Percentiles rank a stretch among this genome's conserved stretches.
These are phyloP conservation scores for Aporrectodea caliginosa DNA, from an alignment of 1,140 invertebrate species.

Conservation along the genomic window DNA sequence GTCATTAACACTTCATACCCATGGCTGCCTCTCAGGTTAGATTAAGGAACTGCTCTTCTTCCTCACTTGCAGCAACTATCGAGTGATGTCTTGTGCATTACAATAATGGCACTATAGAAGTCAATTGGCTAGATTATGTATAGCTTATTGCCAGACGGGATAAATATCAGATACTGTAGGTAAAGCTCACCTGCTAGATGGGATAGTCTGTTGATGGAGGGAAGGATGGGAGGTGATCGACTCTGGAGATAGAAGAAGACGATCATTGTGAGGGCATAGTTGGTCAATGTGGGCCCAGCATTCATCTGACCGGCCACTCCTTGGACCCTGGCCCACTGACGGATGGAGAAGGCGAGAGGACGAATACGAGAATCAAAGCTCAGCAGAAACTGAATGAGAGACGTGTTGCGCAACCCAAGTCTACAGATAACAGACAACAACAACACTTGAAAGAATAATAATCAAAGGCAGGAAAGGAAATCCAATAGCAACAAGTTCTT, in stretches of 20 bases:
- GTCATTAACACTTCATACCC: not conserved
- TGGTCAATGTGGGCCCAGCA: constrained; percentile 37
- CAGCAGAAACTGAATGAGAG: constrained; percentile 38
- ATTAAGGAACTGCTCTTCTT: no score
- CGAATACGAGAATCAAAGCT: constrained; percentile 38
- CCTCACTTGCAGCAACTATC: no score
- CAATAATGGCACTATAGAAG: no score
- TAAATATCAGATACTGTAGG: not conserved
- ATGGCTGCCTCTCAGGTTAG: no score
- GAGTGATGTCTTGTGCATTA: no score
- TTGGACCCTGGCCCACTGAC: constrained; percentile 44
- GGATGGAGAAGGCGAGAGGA: constrained; percentile 39
- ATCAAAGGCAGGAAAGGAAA: no score
- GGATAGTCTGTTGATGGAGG: constrained; percentile 35
- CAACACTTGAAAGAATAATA: no score
- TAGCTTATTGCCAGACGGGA: not conserved
- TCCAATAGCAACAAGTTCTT: no score
- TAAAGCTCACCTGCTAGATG: constrained; percentile 34
- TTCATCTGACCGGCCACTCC: constrained; percentile 38
- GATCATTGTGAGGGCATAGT: constrained; percentile 44
- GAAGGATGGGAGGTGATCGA: constrained; percentile 36
- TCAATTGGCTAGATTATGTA: no score
- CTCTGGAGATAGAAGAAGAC: constrained; percentile 42
- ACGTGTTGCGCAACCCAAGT: constrained; percentile 41
- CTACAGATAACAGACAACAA: no score